Conservation (phyloP, 2,113 vertebrate species). For the Casuarius casuarius region DNA sequence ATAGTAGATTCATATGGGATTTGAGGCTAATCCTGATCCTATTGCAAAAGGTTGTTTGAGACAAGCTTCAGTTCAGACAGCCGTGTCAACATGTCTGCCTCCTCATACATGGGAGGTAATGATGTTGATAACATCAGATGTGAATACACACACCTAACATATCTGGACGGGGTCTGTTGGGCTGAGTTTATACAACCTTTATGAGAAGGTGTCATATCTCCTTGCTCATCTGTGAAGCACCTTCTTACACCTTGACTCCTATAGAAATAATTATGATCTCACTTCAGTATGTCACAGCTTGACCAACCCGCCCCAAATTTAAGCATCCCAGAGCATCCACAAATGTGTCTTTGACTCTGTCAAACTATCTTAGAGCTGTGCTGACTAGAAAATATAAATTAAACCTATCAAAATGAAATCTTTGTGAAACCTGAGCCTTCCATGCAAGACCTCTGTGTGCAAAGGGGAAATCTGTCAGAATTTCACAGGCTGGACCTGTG, state of each 20-base stretch:
- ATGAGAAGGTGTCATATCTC: neutral
- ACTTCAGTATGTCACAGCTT: neutral
- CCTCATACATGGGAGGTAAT: neutral
- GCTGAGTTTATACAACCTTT: neutral
- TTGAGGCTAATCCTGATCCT: neutral
- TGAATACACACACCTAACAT: neutral
- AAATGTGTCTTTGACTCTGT: neutral
- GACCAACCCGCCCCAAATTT: neutral
- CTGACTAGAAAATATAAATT: neutral
- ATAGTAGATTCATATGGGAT: neutral
- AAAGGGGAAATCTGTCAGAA: neutral
- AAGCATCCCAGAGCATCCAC: neutral
- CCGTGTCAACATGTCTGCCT: neutral
- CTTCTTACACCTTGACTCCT: neutral
- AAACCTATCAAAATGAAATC: neutral
- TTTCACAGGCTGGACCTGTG: neutral
- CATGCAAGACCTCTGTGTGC: neutral
- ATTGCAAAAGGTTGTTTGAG: neutral
- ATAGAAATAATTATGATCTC: neutral
- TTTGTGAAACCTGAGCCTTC: neutral
- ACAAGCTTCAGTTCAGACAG: neutral
- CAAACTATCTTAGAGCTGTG: neutral
- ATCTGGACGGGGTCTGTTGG: neutral
- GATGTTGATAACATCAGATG: neutral
- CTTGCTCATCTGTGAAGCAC: neutral